Base-by-base conservation (phyloP, 2,797 vertebrate genomes). In the Somateria mollissima region DNA sequence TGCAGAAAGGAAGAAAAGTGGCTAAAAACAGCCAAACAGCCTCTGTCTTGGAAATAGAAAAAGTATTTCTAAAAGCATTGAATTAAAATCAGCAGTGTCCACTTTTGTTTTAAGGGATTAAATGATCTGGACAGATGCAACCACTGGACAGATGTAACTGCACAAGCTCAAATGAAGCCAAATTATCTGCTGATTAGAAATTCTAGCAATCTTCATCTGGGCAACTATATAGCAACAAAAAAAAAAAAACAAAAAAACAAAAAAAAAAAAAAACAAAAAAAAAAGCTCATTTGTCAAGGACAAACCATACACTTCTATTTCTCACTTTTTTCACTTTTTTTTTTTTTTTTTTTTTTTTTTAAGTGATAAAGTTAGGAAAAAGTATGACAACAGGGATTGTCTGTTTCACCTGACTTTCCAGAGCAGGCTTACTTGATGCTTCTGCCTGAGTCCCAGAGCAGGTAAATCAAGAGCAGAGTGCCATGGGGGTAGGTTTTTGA, bases 401-500 rank as follows among this genome's bases (percentile, higher is more conserved):
- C 71, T 92, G 15, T 49, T 96, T 71, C 92, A 37, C 76, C 74
- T 87, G 74, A 88, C 39, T 94, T 14, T 17, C 51, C 96, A 56
- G 34, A 93, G n/a, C 66, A 72, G n/a, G 39, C 27, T 34, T 96
- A 54, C 20, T 51, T 86, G 19, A 92, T 71, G 54, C 47, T 76
- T 97, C 85, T 84, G 36, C 78, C 58, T 77, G 75, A 92, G 41
- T 47, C 64, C 77, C 41, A 93, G 53, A 85, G 34, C 75, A 90
- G 57, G 41, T 56, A 87, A 89, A 45, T 7, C 27, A 28, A 58
- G 60, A 87, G 21, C 62, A 82, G 54, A 80, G 32, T 89, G 36
- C 27, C 85, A 12, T 53, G 15, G 54, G 22, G 90, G n/a, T 71
- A 80, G 62, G 27, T 69, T 64, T 97, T 96, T 75, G 82, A 89